Evolutionary conservation across 37 sponge, comb jelly and placozoan genomes (phyloP).

Genomic region (Ephydatia muelleri): DNA sequence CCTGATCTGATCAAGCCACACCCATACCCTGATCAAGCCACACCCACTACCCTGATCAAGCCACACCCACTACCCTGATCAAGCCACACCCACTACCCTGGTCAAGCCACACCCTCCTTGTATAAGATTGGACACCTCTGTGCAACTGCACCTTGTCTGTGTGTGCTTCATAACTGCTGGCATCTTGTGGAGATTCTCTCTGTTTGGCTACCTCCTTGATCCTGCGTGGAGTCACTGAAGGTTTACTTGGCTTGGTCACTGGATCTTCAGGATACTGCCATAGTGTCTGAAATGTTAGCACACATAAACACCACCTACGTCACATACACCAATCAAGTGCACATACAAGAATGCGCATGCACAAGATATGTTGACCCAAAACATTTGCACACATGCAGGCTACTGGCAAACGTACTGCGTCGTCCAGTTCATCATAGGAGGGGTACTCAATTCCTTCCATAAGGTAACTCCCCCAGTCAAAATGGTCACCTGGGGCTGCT

Average conservation of each 20-base stretch:
- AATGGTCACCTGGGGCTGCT: conserved; percentile 14
- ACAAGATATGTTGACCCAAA: background rate
- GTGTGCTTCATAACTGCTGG: background rate
- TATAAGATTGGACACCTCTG: background rate
- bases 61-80: background rate
- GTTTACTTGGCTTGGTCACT: background rate
- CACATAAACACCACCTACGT: background rate
- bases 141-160: background rate
- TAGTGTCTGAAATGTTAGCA: background rate
- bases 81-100: background rate
- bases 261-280: background rate
- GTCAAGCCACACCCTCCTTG: background rate
- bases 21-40: background rate
- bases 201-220: background rate
- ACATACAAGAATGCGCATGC: background rate
- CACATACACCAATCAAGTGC: too few relatives aligned
- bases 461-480: conserved; percentile 64
- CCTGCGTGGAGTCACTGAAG: background rate
- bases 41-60: background rate
- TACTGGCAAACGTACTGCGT: conserved; percentile 15
- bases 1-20: background rate
- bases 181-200: background rate
- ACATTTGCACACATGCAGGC: too few relatives aligned
- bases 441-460: conserved; percentile 62
- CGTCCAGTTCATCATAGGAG: conserved; percentile 28